A percentile compares a stretch with the other conserved stretches of the same genome.
Evolutionary conservation across 30 jellyfish, hydroid and myxozoan genomes (phyloP).

Genomic region (Nemopilema nomurai): DNA sequence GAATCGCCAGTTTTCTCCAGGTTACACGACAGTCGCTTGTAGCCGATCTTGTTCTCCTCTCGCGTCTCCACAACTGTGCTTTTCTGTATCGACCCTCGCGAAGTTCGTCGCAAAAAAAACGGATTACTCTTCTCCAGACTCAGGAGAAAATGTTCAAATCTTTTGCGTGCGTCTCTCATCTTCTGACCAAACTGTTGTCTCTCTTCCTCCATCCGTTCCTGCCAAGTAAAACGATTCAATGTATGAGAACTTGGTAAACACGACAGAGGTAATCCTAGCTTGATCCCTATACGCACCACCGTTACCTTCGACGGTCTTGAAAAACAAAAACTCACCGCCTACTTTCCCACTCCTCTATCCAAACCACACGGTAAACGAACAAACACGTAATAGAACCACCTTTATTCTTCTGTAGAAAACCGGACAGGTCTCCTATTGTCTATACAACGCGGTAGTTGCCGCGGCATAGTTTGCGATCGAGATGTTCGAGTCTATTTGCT

Average conservation of each 20-base stretch:
- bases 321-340: background rate
- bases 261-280: background rate
- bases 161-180: constrained; percentile 71
- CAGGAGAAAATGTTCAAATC: constrained; percentile 38
- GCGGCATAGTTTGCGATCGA: constrained; percentile 16
- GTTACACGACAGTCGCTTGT: constrained; percentile 34
- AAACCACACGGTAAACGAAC: constrained; percentile 6
- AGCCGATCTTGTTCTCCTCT: constrained; percentile 18
- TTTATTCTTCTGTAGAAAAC: background rate
- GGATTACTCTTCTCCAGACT: constrained; percentile 54
- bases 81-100: constrained; percentile 33
- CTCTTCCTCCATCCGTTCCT: constrained; percentile 74
- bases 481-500: constrained; percentile 25
- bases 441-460: constrained; percentile 5
- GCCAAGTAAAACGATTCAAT: too few relatives aligned
- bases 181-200: constrained; percentile 43
- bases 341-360: background rate
- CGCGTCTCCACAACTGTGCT: background rate
- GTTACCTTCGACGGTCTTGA: background rate
- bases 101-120: constrained; percentile 22
- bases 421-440: constrained; percentile 32
- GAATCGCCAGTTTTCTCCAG: constrained; percentile 34
- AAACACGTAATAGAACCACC: background rate
- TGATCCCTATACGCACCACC: background rate
- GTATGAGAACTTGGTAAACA: too few relatives aligned